Conservation (phyloP, 2,113 vertebrate species). For the Myanophis thanlyinensis region DNA sequence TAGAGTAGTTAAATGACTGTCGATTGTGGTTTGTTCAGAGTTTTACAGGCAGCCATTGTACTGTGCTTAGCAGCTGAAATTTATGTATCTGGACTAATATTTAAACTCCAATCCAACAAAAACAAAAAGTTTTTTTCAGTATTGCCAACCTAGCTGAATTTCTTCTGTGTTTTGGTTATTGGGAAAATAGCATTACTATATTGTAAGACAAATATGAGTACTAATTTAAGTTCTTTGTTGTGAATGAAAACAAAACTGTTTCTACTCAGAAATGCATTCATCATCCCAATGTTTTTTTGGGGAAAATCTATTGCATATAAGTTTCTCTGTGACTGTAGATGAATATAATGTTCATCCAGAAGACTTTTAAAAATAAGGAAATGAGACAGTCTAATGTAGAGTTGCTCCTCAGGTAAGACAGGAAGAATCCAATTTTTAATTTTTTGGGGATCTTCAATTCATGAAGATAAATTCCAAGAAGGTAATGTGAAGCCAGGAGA, state of each 20-base stretch:
- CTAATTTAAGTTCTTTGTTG: neutral
- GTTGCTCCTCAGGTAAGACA: neutral
- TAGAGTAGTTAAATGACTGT: slow-evolving; percentile 13
- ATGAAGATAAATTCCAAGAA: neutral
- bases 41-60: slow-evolving; percentile 43
- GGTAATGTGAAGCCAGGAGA: neutral
- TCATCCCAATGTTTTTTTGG: slow-evolving; percentile 12
- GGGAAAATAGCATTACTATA: slow-evolving; percentile 11
- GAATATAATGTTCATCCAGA: neutral
- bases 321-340: neutral
- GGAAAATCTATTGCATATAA: neutral
- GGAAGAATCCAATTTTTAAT: neutral
- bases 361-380: neutral
- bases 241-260: neutral
- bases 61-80: slow-evolving; percentile 20
- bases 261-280: neutral
- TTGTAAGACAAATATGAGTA: neutral
- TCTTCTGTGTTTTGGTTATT: slow-evolving; percentile 32
- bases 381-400: neutral
- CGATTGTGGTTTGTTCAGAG: slow-evolving; percentile 34
- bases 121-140: slow-evolving; percentile 25
- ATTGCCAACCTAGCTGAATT: neutral
- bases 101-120: neutral
- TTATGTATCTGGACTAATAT: slow-evolving; percentile 34
- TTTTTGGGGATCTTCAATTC: neutral